phyloP scores from a whole-genome alignment of 2,113 vertebrate species.

The Tragelaphus scriptus region DNA sequence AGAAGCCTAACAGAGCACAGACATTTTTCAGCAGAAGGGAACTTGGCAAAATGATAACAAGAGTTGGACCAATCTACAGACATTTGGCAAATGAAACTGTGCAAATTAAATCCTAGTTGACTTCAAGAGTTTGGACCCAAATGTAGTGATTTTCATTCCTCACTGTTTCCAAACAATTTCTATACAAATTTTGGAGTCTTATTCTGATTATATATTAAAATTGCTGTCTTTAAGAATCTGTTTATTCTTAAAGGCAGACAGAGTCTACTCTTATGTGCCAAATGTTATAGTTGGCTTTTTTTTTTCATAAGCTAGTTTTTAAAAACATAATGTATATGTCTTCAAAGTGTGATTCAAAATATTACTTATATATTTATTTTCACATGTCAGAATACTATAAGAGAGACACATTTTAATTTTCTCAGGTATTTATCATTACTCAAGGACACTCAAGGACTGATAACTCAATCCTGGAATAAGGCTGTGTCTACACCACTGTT shows the following conservation, averaged over 20 bases:
- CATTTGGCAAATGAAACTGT: conserved; percentile 70
- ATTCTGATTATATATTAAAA: conserved; percentile 36
- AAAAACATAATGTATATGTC: conserved; percentile 16
- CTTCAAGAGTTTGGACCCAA: conserved; percentile 55
- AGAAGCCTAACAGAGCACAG: conserved; percentile 30
- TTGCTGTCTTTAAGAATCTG: conserved; percentile 64
- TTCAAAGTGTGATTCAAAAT: conserved; percentile 9
- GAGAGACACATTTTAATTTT: neutral
- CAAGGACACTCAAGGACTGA: neutral
- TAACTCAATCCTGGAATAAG: neutral
- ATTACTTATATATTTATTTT: neutral
- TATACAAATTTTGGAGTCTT: conserved; percentile 36
- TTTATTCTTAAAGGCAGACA: conserved; percentile 60
- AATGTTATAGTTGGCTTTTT: conserved; percentile 62
- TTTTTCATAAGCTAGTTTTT: neutral
- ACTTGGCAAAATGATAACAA: conserved; percentile 50
- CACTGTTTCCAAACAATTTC: conserved; percentile 63
- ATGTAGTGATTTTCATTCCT: conserved; percentile 49
- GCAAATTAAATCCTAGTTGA: conserved; percentile 55
- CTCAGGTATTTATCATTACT: neutral
- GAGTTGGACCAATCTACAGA: conserved; percentile 59
- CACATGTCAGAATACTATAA: neutral
- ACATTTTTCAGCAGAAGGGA: conserved; percentile 41
- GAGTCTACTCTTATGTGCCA: conserved; percentile 55
- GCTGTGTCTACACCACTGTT: conserved; percentile 56